A percentile compares a stretch with the other conserved stretches of the same genome.
phyloP scores from a whole-genome alignment of 2,888 invertebrate genomes.

The Sphaerophoria taeniata region DNA sequence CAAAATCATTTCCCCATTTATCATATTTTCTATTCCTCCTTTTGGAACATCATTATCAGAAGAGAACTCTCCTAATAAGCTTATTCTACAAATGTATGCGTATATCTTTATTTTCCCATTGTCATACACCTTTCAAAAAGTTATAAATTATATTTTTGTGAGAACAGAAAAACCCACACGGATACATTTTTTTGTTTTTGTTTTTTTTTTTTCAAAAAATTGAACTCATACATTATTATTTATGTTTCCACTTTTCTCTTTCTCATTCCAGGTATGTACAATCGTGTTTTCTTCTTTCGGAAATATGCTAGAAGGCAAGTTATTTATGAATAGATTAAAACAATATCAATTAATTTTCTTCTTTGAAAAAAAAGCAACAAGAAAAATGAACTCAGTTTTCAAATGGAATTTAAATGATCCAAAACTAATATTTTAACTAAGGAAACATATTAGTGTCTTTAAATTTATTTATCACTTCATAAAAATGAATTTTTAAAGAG shows the following conservation, averaged over 20 bases:
- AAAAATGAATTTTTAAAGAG: slow-evolving; percentile 1
- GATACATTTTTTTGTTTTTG: background rate
- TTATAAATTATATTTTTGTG: slow-evolving; percentile 37
- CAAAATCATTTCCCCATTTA: slow-evolving; percentile 24
- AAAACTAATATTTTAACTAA: slow-evolving; percentile 36
- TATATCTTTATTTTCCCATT: slow-evolving; percentile 30
- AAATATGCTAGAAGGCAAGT: slow-evolving; percentile 18
- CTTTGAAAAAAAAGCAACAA: background rate
- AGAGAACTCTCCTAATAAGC: slow-evolving; percentile 29
- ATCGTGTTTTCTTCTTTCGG: background rate
- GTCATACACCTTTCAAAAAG: slow-evolving; percentile 26
- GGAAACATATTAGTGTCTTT: background rate
- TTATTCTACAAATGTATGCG: slow-evolving; percentile 3
- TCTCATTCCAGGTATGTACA: slow-evolving; percentile 58
- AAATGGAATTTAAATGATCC: slow-evolving; percentile 17
- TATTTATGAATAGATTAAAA: slow-evolving; percentile 40
- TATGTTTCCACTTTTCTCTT: slow-evolving; percentile 16
- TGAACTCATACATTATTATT: slow-evolving; percentile 15
- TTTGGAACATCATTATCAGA: slow-evolving; percentile 27
- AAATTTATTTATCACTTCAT: slow-evolving; percentile 7
- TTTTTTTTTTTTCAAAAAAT: background rate
- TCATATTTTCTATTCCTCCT: slow-evolving; percentile 32
- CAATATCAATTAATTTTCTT: slow-evolving; percentile 41
- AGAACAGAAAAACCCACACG: background rate
- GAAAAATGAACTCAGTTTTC: slow-evolving; percentile 6